These are phyloP conservation scores for Doris montereyensis DNA, from an alignment of 2,888 invertebrate species.

Conservation along the genomic window DNA sequence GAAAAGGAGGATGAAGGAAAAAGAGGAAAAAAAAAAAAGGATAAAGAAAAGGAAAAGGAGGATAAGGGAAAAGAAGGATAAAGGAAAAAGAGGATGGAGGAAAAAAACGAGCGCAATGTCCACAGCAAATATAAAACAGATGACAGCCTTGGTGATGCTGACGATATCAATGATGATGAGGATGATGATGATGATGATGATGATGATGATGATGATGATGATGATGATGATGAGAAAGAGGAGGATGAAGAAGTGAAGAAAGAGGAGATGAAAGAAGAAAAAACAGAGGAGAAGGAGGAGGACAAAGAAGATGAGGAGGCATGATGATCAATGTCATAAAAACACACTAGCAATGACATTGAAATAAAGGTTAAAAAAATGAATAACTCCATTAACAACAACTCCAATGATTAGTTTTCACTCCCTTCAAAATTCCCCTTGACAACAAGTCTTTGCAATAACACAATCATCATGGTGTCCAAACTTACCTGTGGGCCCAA, in stretches of 20 bases:
- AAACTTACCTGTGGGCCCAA: slow-evolving; percentile 70
- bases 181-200: slow-evolving; percentile 30
- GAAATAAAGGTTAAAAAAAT: neutral
- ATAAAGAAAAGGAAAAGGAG: too few relatives aligned
- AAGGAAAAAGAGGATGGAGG: too few relatives aligned
- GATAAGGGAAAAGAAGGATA: too few relatives aligned
- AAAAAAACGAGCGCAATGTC: too few relatives aligned
- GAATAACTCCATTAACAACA: neutral
- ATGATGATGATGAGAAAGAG: slow-evolving; percentile 23
- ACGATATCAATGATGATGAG: neutral
- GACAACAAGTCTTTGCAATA: too few relatives aligned
- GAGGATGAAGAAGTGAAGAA: neutral
- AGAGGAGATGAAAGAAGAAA: neutral
- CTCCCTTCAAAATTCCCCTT: too few relatives aligned
- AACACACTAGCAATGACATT: neutral
- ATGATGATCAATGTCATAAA: neutral
- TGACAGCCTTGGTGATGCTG: neutral
- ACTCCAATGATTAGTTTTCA: neutral
- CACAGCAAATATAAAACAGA: too few relatives aligned
- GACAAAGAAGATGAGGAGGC: too few relatives aligned
- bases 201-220: slow-evolving; percentile 28
- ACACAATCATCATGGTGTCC: too few relatives aligned
- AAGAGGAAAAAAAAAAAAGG: too few relatives aligned
- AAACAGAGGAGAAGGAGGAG: too few relatives aligned
- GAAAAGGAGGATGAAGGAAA: too few relatives aligned